Evolutionary conservation across 2,113 vertebrate species (phyloP).

Genomic region (Macquaria australasica): DNA sequence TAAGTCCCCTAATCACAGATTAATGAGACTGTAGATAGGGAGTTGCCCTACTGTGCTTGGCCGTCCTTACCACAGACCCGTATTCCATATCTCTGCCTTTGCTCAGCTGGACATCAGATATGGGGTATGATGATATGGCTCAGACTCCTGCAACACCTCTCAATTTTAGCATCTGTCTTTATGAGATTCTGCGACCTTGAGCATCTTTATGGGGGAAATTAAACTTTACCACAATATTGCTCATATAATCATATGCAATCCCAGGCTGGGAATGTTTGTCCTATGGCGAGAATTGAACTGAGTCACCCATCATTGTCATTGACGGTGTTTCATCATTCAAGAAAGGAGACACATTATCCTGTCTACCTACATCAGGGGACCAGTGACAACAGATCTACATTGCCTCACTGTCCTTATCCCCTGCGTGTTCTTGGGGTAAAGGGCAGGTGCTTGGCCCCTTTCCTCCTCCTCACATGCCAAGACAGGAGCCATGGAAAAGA

Average conservation of each 20-base stretch:
- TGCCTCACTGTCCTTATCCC: constrained; percentile 56
- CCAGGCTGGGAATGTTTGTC: constrained; percentile 32
- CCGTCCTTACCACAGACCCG: constrained; percentile 75
- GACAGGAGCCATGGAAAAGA: constrained; percentile 49
- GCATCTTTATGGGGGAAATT: constrained; percentile 49
- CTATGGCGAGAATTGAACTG: not conserved
- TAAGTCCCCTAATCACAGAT: constrained; percentile 84
- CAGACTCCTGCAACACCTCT: constrained; percentile 35
- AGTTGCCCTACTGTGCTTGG: constrained; percentile 61
- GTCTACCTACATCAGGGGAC: constrained; percentile 44
- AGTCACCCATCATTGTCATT: constrained; percentile 22
- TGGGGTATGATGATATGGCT: constrained; percentile 39
- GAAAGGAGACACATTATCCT: constrained; percentile 53
- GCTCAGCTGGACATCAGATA: constrained; percentile 66
- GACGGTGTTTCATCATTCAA: constrained; percentile 59
- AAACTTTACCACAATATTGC: constrained; percentile 42
- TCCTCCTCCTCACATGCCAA: constrained; percentile 48
- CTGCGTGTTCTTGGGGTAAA: constrained; percentile 43
- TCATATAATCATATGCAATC: constrained; percentile 28
- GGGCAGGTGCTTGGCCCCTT: constrained; percentile 51
- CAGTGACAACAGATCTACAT: constrained; percentile 61
- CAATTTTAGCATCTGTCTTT: constrained; percentile 46
- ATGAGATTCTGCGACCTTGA: constrained; percentile 59
- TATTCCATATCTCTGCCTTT: constrained; percentile 66
- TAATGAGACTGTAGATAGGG: constrained; percentile 80